Evolutionary conservation across 2,888 invertebrate genomes (phyloP), one percentile per base, ranked within the genome.

Genomic region (Synanthedon formicaeformis): DNA sequence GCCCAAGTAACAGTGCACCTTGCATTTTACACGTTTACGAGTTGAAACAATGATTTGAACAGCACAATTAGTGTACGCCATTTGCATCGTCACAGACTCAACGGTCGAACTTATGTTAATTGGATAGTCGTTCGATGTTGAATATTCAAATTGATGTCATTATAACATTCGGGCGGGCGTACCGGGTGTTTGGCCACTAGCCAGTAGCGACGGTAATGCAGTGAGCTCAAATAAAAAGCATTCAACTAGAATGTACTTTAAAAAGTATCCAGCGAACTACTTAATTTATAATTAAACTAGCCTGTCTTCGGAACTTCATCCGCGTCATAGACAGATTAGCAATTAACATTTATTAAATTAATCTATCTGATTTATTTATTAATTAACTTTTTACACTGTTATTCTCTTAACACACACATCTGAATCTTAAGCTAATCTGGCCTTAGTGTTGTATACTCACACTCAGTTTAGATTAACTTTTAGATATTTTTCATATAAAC

Each of bases 71-170:
- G 80, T 76, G 78, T 75, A 75, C 73, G 73, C 79, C 79, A 81
- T 85, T 84, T 81, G 79, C 80, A 81, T 74, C 70, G 76, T 75
- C 69, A 82, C 83, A 78, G 82, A 84, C 83, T 81, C 81, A 84
- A 84, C 84, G 80, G 84, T 73, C 82, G 77, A 82, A 84, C 85
- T 84, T 84, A 87, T 86, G 86, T 83, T 80, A 86, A 86, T 87
- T 77, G 71, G 75, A 78, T 82, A 72, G 81, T 80, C 75, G 84
- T 81, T 84, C 84, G 71, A 85, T 84, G 86, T 83, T 85, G 85
- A 86, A 86, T 87, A 87, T 87, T 87, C 85, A 86, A 86, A 86
- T 84, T 85, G 83, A 87, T 86, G 87, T 86, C 86, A 86, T 87
- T 87, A 87, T 87, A 87, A 85, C 84, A 81, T 84, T 82, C 78